Evolutionary conservation across 2,797 vertebrate genomes (phyloP), one percentile per base, ranked within the genome.

Genomic region (Pseudotriccus pelzelni): DNA sequence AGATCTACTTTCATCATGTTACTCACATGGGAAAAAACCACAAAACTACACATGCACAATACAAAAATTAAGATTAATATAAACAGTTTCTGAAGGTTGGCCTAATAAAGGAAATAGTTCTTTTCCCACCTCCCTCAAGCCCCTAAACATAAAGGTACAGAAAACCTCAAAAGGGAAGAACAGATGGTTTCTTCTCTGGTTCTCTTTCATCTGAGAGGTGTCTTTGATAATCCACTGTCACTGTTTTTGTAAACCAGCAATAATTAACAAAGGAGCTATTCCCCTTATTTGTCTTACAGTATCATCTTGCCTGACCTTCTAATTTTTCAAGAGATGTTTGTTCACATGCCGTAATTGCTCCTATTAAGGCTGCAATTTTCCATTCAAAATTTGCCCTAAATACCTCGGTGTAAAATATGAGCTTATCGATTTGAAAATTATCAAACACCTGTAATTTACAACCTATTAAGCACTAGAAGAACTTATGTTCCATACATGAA

Each of bases 281-380:
- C 27, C 30, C 30, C 24, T 81, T 60, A 46, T 60, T 88, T 56
- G 49, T 36, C 17, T 84, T 52, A 58, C 17, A 68, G 64, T 23
- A 82, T 50, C 44, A 58, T 78, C 74, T 80, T 76, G 49, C 49
- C 67, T 72, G 74, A 83, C 83, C 49, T 77, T 41, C 39, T 39
- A 47, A 25, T 52, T 94, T 80, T 76, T 49, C 82, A 73, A 62
- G 58, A 62, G 64, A 76, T 69, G 32, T 67, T 82, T 86, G 68
- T 47, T 68, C 75, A 87, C 9, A 1, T 8, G 4, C 1, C 0
- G 22, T 60, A 88, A 92, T 24, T 34, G 58, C 46, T 91, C 53
- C 18, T 9, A 20, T 66, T 76, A 93, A 86, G 50, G 62, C 58
- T 79, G 69, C 53, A 75, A 69, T 90, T 91, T 94, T 72, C 73